A percentile compares a stretch with the other conserved stretches of the same genome.
Evolutionary conservation across 2,888 invertebrate species (phyloP).

Genomic region (Bugulina stolonifera): DNA sequence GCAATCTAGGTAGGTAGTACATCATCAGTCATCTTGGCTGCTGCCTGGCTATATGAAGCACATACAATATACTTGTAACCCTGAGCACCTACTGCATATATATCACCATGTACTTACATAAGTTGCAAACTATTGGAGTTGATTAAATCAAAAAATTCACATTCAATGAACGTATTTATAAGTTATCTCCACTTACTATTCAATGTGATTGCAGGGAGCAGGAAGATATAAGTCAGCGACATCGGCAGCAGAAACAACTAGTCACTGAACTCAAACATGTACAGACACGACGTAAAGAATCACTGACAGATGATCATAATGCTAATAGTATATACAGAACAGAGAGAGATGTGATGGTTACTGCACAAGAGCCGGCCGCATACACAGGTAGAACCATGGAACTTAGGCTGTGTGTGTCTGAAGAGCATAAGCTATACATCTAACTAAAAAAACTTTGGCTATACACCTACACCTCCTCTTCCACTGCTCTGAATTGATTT

Average conservation of each 20-base stretch:
- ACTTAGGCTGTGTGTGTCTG: too few relatives aligned
- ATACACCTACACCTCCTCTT: too few relatives aligned
- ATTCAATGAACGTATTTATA: too few relatives aligned
- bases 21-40: too few relatives aligned
- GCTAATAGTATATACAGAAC: slow-evolving; percentile 16
- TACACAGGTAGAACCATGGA: not conserved
- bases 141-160: too few relatives aligned
- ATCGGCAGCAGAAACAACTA: slow-evolving; percentile 17
- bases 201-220: slow-evolving; percentile 1
- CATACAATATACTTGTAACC: too few relatives aligned
- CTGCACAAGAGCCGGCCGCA: not conserved
- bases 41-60: too few relatives aligned
- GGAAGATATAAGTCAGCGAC: not conserved
- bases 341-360: not conserved
- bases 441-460: too few relatives aligned
- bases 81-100: not conserved
- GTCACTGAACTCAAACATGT: slow-evolving; percentile 11
- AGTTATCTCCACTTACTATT: too few relatives aligned
- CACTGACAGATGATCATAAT: not conserved
- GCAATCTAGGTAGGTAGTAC: not conserved
- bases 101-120: not conserved
- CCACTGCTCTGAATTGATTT: too few relatives aligned
- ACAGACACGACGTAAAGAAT: not conserved
- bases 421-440: too few relatives aligned
- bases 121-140: too few relatives aligned